These are phyloP conservation scores for Ceyx cyanopectus DNA, from an alignment of 2,113 vertebrate genomes.

Conservation along the genomic window DNA sequence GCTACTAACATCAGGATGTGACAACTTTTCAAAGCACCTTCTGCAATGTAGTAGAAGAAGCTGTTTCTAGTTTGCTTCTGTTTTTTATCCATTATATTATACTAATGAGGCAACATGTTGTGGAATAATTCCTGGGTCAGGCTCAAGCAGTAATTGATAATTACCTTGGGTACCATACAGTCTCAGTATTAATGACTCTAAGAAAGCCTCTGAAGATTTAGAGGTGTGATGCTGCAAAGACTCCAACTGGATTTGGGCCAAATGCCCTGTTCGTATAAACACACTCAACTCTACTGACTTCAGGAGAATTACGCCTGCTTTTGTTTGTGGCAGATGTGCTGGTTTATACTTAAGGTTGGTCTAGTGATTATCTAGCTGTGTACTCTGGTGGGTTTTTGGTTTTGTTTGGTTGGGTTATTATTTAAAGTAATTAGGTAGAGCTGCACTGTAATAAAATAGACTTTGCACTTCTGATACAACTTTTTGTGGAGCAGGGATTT, in stretches of 20 bases:
- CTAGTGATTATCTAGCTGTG: no score
- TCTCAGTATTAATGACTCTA: not conserved
- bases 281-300: not conserved
- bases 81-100: not conserved
- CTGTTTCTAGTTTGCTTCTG: slow-evolving; percentile 22
- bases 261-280: not conserved
- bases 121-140: slow-evolving; percentile 20
- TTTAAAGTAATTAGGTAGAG: no score
- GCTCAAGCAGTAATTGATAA: slow-evolving; percentile 30
- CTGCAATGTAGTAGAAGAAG: slow-evolving; percentile 19
- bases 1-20: slow-evolving; percentile 62
- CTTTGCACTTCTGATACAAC: no score
- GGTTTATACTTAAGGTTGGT: no score
- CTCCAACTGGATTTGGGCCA: slow-evolving; percentile 22
- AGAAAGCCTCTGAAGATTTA: slow-evolving; percentile 31
- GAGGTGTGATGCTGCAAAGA: slow-evolving; percentile 9
- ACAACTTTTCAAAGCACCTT: slow-evolving; percentile 43
- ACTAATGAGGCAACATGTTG: slow-evolving; percentile 31
- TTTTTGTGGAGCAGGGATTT: no score
- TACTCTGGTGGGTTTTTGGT: no score
- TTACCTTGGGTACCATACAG: slow-evolving; percentile 28
- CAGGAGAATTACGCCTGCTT: not conserved
- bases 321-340: no score
- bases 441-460: no score
- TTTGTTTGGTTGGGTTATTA: no score